phyloP scores from a whole-genome alignment of 1,140 invertebrate genomes.

The Cyphomyrmex costatus region DNA sequence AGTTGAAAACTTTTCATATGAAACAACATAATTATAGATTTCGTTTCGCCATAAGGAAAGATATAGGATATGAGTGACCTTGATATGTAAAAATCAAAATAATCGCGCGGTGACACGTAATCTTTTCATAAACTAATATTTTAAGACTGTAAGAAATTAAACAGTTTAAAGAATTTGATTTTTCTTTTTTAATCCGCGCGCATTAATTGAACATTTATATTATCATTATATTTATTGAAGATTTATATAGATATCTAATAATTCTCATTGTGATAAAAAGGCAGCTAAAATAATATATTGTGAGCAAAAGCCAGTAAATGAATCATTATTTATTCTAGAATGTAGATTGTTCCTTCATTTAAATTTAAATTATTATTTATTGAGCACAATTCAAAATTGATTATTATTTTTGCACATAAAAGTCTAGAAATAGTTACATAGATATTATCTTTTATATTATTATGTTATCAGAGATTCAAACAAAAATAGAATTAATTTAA shows the following conservation, averaged over 20 bases:
- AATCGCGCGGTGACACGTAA: no score
- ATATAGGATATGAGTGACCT: no score
- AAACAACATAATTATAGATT: no score
- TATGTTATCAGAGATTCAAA: background rate
- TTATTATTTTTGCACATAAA: no score
- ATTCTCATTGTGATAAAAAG: background rate
- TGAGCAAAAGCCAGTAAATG: background rate
- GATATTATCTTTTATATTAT: background rate
- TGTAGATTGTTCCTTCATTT: background rate
- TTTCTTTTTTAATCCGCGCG: background rate
- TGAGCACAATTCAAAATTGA: no score
- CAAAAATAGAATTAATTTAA: background rate
- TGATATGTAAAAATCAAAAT: no score
- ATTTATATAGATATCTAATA: background rate
- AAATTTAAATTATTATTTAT: no score
- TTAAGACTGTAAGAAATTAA: no score
- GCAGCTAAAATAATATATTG: background rate
- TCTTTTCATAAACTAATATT: no score
- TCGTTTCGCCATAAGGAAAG: no score
- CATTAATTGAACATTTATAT: background rate
- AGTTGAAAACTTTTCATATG: no score
- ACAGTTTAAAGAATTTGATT: background rate
- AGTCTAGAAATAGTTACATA: no score
- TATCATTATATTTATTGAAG: background rate
- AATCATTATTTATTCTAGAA: background rate